Base-by-base conservation (phyloP, 2,888 invertebrate genomes). In the Drosophila buzzatii region DNA sequence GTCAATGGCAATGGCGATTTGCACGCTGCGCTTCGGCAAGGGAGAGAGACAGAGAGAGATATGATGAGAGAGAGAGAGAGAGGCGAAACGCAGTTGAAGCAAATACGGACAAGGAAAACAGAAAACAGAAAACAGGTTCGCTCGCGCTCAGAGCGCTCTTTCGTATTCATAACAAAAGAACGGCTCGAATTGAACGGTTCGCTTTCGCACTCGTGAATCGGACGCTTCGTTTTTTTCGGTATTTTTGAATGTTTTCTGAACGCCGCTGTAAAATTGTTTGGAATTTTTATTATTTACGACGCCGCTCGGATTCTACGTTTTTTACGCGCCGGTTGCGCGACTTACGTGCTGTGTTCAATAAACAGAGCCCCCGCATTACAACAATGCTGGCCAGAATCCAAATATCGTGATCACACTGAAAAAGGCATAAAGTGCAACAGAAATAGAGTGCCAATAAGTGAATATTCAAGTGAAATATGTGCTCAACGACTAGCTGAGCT, bases 131-230 rank as follows among this genome's bases (percentile, higher is more conserved):
- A 65, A 91, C 91, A 91, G 91, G 91, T 91, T 91, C 91, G 91
- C 77, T 85, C 65, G 83, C 81, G 80, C 76, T 81, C 79, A 79
- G 87, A 80, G 81, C 81, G 81, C 70, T 80, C 80, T 62, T 76
- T 87, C 82, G 89, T 79, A 86, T 79, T 86, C 93, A 93, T 89
- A 93, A 93, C 92, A 93, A 93, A 92, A 92, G 92, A 92, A 91
- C 90, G 91, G 90, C 92, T 93, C 90, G 91, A 91, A 88, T 92
- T 85, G 92, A 91, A 91, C 93, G 92, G 93, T 92, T 92, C 90
- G 89, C 78, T 77, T 45, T 87, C 85, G 84, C 90, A 86, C 64
- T 86, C 87, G 82, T 80, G 65, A 52, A 45, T 56, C 66, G 72
- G 73, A 84, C 80, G 76, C 63, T 63, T 66, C 79, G 74, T 67